Evolutionary conservation across 2,113 vertebrate genomes (phyloP).

Genomic region (Dascyllus trimaculatus): DNA sequence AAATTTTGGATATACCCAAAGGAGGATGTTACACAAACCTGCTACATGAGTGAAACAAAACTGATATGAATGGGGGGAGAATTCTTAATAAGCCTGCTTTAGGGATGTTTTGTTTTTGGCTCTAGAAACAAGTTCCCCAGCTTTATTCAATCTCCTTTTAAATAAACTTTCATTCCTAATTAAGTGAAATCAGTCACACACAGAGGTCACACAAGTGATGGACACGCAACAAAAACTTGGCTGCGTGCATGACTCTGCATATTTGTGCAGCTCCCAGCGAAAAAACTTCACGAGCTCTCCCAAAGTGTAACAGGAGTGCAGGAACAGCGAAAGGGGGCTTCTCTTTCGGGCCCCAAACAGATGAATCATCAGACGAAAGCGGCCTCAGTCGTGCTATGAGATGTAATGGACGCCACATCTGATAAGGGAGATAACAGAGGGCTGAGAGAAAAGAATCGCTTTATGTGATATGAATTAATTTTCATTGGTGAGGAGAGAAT

Average conservation of each 20-base stretch:
- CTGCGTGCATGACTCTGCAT: conserved; percentile 54
- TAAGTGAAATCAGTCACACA: neutral
- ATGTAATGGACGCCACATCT: conserved; percentile 72
- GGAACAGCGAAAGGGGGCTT: conserved; percentile 3
- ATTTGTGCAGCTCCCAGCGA: conserved; percentile 36
- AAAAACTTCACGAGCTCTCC: conserved; percentile 23
- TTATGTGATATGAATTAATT: conserved; percentile 74
- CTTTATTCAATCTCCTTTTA: conserved; percentile 12
- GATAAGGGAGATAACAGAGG: conserved; percentile 63
- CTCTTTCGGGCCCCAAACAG: conserved; percentile 38
- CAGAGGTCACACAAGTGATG: neutral
- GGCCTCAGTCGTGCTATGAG: conserved; percentile 53
- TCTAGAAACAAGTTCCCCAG: conserved; percentile 5
- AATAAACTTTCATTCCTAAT: conserved; percentile 16
- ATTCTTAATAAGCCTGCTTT: conserved; percentile 31
- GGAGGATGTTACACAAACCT: conserved; percentile 50
- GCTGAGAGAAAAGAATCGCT: conserved; percentile 55
- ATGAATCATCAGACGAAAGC: conserved; percentile 54
- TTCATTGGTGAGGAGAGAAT: conserved; percentile 52
- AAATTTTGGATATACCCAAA: conserved; percentile 50
- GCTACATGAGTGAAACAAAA: conserved; percentile 30
- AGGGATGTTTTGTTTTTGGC: neutral
- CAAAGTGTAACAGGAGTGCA: conserved; percentile 44
- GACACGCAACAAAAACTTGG: conserved; percentile 18
- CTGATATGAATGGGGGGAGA: conserved; percentile 38